Evolutionary conservation across 2,113 vertebrate species (phyloP).

Genomic region (Rhinoderma darwinii): DNA sequence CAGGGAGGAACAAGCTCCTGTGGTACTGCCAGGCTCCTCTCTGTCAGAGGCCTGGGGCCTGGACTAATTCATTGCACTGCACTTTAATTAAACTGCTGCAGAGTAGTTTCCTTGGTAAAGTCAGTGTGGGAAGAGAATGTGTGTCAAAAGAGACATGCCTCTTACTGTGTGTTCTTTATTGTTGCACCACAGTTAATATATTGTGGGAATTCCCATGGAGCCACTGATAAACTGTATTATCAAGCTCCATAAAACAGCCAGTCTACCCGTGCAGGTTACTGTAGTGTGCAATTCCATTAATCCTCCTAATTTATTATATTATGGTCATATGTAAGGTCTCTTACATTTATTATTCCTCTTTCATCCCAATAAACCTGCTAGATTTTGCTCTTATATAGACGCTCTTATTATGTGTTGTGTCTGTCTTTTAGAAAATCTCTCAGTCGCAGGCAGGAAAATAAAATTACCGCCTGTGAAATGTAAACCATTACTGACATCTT

Average conservation of each 20-base stretch:
- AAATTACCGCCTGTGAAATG: conserved; percentile 77
- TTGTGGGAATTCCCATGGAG: conserved; percentile 91
- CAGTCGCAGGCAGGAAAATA: conserved; percentile 77
- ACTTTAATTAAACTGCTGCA: conserved; percentile 88
- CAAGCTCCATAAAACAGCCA: conserved; percentile 81
- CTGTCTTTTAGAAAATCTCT: conserved; percentile 78
- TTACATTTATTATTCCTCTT: conserved; percentile 83
- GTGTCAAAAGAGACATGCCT: conserved; percentile 90
- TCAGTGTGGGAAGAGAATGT: conserved; percentile 97
- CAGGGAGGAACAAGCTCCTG: conserved; percentile 75
- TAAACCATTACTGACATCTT: conserved; percentile 79
- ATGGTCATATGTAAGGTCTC: conserved; percentile 84
- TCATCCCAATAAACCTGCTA: conserved; percentile 78
- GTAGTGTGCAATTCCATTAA: conserved; percentile 84
- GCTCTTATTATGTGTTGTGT: conserved; percentile 78
- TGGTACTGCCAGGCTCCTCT: conserved; percentile 79
- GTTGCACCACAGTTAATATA: conserved; percentile 87
- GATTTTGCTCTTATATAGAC: conserved; percentile 78
- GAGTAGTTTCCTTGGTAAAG: conserved; percentile 92
- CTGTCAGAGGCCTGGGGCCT: conserved; percentile 82
- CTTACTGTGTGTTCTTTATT: conserved; percentile 89
- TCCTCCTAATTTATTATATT: conserved; percentile 87
- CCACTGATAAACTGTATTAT: conserved; percentile 87
- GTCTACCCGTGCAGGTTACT: conserved; percentile 81
- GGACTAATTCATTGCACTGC: conserved; percentile 84